Conservation (phyloP, 2,888 invertebrate genomes). For the Lycophotia porphyrea region DNA sequence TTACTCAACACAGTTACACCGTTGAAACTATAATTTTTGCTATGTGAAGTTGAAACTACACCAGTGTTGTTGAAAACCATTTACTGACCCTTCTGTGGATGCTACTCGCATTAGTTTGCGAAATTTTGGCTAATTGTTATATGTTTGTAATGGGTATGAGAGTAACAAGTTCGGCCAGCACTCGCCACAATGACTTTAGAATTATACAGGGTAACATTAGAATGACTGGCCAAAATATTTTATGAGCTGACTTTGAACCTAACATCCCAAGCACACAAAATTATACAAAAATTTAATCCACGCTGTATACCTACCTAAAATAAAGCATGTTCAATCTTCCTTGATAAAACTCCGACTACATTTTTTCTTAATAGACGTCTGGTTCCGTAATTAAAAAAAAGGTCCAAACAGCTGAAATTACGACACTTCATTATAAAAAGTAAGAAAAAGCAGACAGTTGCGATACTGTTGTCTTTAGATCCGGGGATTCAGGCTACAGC, state of each 20-base stretch:
- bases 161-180: conserved; percentile 42
- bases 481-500: conserved; percentile 73
- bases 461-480: conserved; percentile 63
- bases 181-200: conserved; percentile 23
- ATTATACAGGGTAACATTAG: conserved; percentile 9
- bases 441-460: conserved; percentile 60
- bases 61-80: conserved; percentile 36
- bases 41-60: conserved; percentile 54
- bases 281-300: not conserved
- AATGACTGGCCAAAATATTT: conserved; percentile 3
- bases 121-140: conserved; percentile 46
- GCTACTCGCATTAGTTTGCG: conserved; percentile 41
- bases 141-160: conserved; percentile 38
- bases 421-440: conserved; percentile 63
- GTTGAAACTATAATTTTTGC: conserved; percentile 66
- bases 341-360: conserved; percentile 36
- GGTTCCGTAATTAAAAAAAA: conserved; percentile 57
- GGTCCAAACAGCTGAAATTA: conserved; percentile 49
- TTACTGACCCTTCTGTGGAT: conserved; percentile 34
- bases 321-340: conserved; percentile 34
- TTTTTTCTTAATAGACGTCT: conserved; percentile 47
- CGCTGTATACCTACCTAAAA: not conserved
- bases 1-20: conserved; percentile 63
- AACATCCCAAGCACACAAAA: not conserved
- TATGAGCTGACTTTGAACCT: not conserved